Evolutionary conservation across 1,140 invertebrate species (phyloP).

Genomic region (Ericerus pela): DNA sequence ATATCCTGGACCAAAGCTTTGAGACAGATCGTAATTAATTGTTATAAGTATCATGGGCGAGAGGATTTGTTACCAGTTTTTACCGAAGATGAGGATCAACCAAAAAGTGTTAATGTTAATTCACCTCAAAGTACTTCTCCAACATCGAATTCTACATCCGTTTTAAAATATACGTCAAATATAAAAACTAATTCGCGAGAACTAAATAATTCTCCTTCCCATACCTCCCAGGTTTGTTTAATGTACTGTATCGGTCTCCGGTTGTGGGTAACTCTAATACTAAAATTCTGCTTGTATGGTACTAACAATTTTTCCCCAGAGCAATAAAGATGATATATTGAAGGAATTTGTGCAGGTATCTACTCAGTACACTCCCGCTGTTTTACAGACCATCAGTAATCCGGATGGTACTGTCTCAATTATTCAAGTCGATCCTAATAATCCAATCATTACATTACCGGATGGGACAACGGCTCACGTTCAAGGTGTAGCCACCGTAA

Average conservation of each 20-base stretch:
- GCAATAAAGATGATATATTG: neutral
- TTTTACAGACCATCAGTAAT: conserved; percentile 90
- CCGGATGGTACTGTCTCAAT: conserved; percentile 91
- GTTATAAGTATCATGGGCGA: conserved; percentile 93
- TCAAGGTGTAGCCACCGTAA: conserved; percentile 60
- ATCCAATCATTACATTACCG: conserved; percentile 83
- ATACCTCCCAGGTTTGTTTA: neutral
- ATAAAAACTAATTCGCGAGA: neutral
- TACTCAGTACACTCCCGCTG: conserved; percentile 65
- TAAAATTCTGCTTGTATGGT: no score
- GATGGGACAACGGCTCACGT: conserved; percentile 93
- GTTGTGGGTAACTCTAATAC: neutral
- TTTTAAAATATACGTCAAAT: neutral
- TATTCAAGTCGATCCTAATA: conserved; percentile 88
- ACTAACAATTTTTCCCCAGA: no score
- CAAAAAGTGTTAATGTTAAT: conserved; percentile 16
- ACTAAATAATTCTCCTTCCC: neutral
- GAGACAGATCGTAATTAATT: conserved; percentile 92
- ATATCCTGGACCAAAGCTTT: conserved; percentile 98
- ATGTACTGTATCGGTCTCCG: no score
- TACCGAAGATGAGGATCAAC: conserved; percentile 75
- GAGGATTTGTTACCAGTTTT: conserved; percentile 91
- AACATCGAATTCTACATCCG: neutral
- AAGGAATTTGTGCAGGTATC: neutral
- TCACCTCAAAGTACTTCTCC: neutral